Evolutionary conservation across 2,797 vertebrate species (phyloP).

Genomic region (Anguilla obscura): DNA sequence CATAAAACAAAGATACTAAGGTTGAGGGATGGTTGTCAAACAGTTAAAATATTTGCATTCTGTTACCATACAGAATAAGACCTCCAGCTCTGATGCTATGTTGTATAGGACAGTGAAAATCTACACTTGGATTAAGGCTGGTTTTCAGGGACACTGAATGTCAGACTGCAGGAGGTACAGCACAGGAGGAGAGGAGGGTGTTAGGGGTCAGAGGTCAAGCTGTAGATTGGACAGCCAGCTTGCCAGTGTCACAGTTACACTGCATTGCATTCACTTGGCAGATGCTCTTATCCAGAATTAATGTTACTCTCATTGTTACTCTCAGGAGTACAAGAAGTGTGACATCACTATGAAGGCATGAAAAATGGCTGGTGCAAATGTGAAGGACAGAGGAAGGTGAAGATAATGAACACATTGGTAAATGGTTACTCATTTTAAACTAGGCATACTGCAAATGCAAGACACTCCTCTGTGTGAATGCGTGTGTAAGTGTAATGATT

Average conservation of each 20-base stretch:
- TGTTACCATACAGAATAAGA: neutral
- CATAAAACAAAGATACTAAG: neutral
- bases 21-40: neutral
- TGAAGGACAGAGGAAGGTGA: too few relatives aligned
- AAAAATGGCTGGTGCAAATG: too few relatives aligned
- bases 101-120: conserved; percentile 14
- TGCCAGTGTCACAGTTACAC: too few relatives aligned
- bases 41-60: neutral
- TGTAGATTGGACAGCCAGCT: neutral
- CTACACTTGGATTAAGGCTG: conserved; percentile 24
- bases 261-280: too few relatives aligned
- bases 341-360: too few relatives aligned
- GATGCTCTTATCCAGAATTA: too few relatives aligned
- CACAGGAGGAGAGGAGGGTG: conserved; percentile 4
- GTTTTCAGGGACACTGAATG: neutral
- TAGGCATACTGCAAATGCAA: neutral
- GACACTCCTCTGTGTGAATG: neutral
- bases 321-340: too few relatives aligned
- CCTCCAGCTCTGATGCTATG: neutral
- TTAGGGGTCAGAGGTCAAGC: conserved; percentile 46
- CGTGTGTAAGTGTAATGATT: neutral
- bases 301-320: too few relatives aligned
- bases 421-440: too few relatives aligned
- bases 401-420: too few relatives aligned
- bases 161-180: conserved; percentile 31